Evolutionary conservation across 30 jellyfish, hydroid and myxozoan genomes (phyloP), one percentile per base, ranked within the genome.

Genomic region (Aurelia aurita): DNA sequence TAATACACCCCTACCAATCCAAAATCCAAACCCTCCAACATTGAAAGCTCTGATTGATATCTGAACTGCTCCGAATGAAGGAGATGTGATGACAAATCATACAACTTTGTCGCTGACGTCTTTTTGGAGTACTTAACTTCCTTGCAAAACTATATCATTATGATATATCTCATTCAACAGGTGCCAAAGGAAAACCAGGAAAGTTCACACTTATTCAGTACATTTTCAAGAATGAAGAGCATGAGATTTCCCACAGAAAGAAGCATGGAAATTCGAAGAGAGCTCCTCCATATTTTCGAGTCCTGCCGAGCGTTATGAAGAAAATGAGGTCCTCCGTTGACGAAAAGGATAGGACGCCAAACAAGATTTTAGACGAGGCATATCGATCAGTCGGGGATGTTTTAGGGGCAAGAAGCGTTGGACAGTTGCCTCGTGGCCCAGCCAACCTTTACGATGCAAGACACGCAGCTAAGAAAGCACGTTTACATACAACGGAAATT

Each of bases 391-490:
- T 18, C 22, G 79, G 79, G 9, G 79, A 67, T 34, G 79, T 67
- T 15, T 1, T 54, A 25, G 79, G 59, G 29, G 79, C 59, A 5
- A 18, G 31, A 25, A 25, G 79, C 59, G 58, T 67, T 3, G 60
- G 51, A 13, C 11, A 67, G 51, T 54, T 67, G 18, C 79, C 79
- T 27, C 57, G 79, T 18, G 79, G 79, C n/a, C 79, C 79, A 23
- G 39, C 25, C n/a, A 54, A 67, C 60, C 22, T 67, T 22, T 67
- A 67, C 14, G 39, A 67, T 32, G 59, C 59, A 20, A 29, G 79
- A 32, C 59, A 67, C 25, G 23, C 45, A 13, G 79, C 57, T 27
- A 67, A 67, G 59, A 67, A 32, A 63, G 49, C 44, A n/a, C 29
- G 44, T 28, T 20, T 57, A 23, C 68, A 57, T 20, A 8, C 75